Evolutionary conservation across 2,797 vertebrate genomes (phyloP).

Genomic region (Cuculus canorus): DNA sequence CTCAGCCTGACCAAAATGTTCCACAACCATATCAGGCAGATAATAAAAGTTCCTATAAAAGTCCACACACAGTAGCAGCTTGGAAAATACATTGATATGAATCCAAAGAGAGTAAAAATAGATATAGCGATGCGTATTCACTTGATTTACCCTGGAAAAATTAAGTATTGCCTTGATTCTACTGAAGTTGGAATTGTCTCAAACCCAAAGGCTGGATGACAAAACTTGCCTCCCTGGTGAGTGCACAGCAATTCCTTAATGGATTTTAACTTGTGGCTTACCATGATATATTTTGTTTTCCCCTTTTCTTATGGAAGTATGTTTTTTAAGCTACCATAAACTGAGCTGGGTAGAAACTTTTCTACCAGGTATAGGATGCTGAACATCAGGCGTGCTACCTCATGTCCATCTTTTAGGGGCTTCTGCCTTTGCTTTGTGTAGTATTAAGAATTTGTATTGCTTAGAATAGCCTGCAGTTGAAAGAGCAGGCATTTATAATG

Average conservation of each 20-base stretch:
- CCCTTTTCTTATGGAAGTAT: not conserved
- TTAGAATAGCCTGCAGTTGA: not conserved
- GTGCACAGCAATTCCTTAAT: not conserved
- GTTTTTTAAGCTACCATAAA: not conserved
- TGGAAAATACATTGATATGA: not conserved
- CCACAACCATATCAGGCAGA: not conserved
- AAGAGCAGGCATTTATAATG: not conserved
- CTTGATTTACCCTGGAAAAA: not conserved
- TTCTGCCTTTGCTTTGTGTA: not conserved
- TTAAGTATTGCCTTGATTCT: not conserved
- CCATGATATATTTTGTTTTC: not conserved
- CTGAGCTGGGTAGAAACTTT: not conserved
- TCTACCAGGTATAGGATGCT: not conserved
- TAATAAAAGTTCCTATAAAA: not conserved
- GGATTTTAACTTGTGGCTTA: not conserved
- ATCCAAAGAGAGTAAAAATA: not conserved
- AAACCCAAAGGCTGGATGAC: not conserved
- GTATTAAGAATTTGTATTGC: not conserved
- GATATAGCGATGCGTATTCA: not conserved
- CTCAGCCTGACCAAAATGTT: constrained; percentile 4
- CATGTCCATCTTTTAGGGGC: not conserved
- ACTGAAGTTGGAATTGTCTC: not conserved
- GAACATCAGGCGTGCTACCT: not conserved
- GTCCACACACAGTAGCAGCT: not conserved
- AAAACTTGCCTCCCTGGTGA: not conserved